Conservation (phyloP, 2,113 vertebrate genomes). For the Datnioides undecimradiatus region DNA sequence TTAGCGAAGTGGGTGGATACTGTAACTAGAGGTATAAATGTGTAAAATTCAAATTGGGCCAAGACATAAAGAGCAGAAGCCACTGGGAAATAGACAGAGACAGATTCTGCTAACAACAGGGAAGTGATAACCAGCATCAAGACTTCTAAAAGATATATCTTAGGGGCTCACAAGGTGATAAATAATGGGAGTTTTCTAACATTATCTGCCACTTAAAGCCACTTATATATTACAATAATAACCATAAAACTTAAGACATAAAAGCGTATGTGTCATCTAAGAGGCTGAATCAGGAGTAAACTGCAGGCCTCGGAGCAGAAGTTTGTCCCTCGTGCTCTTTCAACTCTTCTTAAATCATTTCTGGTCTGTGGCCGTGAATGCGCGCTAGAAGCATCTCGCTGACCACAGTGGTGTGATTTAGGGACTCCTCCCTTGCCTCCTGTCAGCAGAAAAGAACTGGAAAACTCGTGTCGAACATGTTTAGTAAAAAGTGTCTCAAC, state of each 20-base stretch:
- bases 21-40: background rate
- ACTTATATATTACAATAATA: too few relatives aligned
- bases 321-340: slow-evolving; percentile 1
- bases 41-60: background rate
- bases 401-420: slow-evolving; percentile 61
- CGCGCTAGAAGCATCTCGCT: slow-evolving; percentile 45
- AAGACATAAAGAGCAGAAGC: background rate
- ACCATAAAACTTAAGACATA: too few relatives aligned
- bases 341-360: slow-evolving; percentile 10
- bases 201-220: too few relatives aligned
- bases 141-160: background rate
- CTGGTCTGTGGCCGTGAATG: slow-evolving; percentile 36
- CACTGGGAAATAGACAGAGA: background rate
- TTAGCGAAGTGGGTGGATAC: background rate
- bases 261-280: background rate
- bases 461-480: slow-evolving; percentile 49
- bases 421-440: slow-evolving; percentile 54
- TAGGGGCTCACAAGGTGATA: background rate
- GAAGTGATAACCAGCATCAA: too few relatives aligned
- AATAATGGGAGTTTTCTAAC: background rate
- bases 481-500: slow-evolving; percentile 18
- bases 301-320: background rate
- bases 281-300: background rate
- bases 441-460: slow-evolving; percentile 47
- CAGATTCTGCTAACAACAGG: background rate